Evolutionary conservation across 2,797 vertebrate species (phyloP).

Genomic region (Bradypus variegatus): DNA sequence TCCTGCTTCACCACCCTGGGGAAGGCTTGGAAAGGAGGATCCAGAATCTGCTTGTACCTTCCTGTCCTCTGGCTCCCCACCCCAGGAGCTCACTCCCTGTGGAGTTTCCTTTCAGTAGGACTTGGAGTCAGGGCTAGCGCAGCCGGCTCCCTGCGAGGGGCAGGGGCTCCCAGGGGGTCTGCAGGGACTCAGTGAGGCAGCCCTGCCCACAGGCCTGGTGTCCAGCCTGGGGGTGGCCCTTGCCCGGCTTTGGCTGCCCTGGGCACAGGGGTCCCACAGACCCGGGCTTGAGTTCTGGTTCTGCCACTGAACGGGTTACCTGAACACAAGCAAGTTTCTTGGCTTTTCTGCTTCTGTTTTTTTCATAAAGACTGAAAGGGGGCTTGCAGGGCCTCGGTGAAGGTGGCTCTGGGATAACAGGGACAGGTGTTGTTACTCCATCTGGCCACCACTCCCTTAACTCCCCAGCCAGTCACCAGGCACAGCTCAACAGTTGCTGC

Average conservation of each 20-base stretch:
- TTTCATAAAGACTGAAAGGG: neutral
- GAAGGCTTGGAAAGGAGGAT: neutral
- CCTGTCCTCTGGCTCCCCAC: neutral
- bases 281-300: neutral
- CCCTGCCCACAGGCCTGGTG: neutral
- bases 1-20: neutral
- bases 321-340: neutral
- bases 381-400: neutral
- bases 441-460: neutral
- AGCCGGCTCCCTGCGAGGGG: fast-evolving
- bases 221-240: neutral
- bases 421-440: fast-evolving
- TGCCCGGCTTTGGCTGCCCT: neutral
- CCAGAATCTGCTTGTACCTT: neutral
- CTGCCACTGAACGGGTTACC: neutral
- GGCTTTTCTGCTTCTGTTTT: neutral
- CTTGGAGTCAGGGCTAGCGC: neutral
- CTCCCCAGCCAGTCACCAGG: neutral
- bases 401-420: neutral
- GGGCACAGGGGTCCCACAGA: neutral
- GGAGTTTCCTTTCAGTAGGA: neutral
- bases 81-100: neutral
- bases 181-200: neutral
- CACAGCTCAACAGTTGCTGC: neutral
- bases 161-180: neutral